Evolutionary conservation across 2,113 vertebrate genomes (phyloP).

Genomic region (Sorex araneus): DNA sequence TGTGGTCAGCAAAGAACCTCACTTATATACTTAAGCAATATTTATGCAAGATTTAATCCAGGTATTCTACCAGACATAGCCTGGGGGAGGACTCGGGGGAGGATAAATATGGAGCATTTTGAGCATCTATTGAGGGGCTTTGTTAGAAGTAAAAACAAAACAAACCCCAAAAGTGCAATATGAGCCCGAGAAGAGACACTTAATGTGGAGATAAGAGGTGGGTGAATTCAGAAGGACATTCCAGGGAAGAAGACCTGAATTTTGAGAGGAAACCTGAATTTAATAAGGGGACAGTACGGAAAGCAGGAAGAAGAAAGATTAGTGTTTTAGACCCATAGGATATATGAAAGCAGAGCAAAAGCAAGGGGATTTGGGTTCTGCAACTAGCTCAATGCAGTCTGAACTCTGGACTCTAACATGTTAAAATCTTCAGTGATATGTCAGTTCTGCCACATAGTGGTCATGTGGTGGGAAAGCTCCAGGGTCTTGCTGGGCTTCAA

Average conservation of each 20-base stretch:
- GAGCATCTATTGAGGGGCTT: neutral
- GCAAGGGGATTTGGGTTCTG: neutral
- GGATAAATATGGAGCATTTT: neutral
- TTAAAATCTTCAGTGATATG: neutral
- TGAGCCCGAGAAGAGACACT: neutral
- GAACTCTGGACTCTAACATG: neutral
- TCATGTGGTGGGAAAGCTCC: neutral
- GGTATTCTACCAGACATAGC: neutral
- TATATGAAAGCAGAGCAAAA: neutral
- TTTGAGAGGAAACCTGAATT: neutral
- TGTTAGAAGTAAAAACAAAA: neutral
- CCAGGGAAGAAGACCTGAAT: neutral
- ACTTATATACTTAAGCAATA: neutral
- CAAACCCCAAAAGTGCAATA: neutral
- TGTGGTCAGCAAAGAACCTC: neutral
- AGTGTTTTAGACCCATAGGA: neutral
- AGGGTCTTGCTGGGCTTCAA: neutral
- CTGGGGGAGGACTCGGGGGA: no score
- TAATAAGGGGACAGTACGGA: neutral
- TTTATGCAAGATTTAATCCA: neutral
- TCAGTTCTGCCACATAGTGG: neutral
- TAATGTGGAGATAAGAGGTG: neutral
- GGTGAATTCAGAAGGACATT: neutral
- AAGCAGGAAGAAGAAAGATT: neutral
- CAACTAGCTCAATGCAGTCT: no score